A percentile compares a stretch with the other conserved stretches of the same genome.
phyloP scores from a whole-genome alignment of 2,888 invertebrate species.

The Tenthredo livida region DNA sequence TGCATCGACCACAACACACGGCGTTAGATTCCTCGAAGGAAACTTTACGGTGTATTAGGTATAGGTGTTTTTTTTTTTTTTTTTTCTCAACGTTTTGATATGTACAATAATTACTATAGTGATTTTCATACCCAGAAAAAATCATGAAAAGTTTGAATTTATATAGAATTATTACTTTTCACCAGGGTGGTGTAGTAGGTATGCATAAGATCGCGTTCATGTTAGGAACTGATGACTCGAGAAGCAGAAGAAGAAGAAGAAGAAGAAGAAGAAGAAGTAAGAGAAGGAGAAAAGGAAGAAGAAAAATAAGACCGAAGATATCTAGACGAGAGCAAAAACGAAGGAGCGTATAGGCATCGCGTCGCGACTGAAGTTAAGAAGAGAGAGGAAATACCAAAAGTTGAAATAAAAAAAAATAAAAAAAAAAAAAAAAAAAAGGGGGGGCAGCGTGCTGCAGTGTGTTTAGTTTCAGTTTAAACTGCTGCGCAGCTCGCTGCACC shows the following conservation, averaged over 20 bases:
- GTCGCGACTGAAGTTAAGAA: neutral
- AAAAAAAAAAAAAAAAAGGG: neutral
- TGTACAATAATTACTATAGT: too few relatives aligned
- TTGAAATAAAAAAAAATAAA: neutral
- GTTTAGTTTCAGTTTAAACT: conserved; percentile 32
- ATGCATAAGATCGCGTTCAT: neutral
- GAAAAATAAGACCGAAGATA: neutral
- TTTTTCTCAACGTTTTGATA: too few relatives aligned
- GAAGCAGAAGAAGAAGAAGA: neutral
- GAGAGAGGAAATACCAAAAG: neutral
- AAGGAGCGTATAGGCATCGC: neutral
- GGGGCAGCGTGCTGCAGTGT: conserved; percentile 12
- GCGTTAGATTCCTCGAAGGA: conserved; percentile 5
- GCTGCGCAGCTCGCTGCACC: neutral
- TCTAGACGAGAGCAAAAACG: conserved; percentile 28
- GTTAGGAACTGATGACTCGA: neutral
- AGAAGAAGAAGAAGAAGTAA: neutral
- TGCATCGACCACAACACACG: conserved; percentile 20
- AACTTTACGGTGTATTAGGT: too few relatives aligned
- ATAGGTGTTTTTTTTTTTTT: too few relatives aligned
- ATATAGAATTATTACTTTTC: too few relatives aligned
- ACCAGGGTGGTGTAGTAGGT: neutral
- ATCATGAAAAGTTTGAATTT: too few relatives aligned
- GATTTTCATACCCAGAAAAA: too few relatives aligned
- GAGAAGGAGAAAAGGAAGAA: too few relatives aligned